These are phyloP conservation scores for Macrophya alboannulata DNA, from an alignment of 2,888 invertebrate genomes.

Conservation along the genomic window DNA sequence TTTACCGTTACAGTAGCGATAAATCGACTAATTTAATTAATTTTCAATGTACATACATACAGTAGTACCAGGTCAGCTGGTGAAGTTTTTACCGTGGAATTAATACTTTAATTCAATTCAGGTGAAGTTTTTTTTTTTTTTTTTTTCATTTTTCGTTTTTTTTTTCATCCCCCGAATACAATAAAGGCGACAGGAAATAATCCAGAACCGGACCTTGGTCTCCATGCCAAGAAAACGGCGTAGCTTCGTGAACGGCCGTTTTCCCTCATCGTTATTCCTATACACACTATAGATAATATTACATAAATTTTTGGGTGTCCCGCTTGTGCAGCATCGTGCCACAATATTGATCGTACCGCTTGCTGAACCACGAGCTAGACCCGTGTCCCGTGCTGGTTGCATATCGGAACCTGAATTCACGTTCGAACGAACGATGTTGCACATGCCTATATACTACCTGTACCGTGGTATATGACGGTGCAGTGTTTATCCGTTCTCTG, in stretches of 20 bases:
- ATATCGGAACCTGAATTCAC: conserved; percentile 36
- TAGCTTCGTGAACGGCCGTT: neutral
- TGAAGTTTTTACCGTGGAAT: too few species aligned
- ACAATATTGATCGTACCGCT: conserved; percentile 54
- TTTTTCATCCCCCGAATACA: neutral
- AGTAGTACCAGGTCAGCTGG: neutral
- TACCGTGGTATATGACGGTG: neutral
- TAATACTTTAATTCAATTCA: neutral
- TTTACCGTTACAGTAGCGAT: neutral
- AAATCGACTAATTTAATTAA: too few species aligned
- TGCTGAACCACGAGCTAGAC: conserved; percentile 10
- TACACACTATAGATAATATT: conserved; percentile 48
- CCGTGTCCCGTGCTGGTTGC: conserved; percentile 38
- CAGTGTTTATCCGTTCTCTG: conserved; percentile 2
- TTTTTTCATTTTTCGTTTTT: too few species aligned
- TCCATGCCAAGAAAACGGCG: conserved; percentile 26
- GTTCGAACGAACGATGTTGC: conserved; percentile 55
- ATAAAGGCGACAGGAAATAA: conserved; percentile 7
- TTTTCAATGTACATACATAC: too few species aligned
- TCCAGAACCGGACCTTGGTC: neutral
- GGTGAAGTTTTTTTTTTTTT: neutral
- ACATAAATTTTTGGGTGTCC: conserved; percentile 55
- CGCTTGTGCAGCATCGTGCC: conserved; percentile 44
- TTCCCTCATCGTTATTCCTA: neutral
- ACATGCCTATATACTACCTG: conserved; percentile 56